These are phyloP conservation scores for cattle (Bos taurus) DNA, from an alignment of 2,113 vertebrate genomes.

Conservation along the genomic window DNA sequence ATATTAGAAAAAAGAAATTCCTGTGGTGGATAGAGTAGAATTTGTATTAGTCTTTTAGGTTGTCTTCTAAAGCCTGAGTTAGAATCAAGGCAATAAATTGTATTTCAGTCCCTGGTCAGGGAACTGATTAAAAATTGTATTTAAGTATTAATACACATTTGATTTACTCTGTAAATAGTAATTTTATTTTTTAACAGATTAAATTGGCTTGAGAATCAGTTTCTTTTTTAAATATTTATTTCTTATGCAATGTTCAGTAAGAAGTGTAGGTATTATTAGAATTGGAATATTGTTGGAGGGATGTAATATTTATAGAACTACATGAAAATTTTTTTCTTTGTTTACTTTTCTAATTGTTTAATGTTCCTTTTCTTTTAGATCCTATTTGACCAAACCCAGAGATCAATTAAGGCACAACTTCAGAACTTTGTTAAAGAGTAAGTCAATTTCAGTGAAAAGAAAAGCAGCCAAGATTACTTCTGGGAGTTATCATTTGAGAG, in stretches of 20 bases:
- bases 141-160: constrained; percentile 28
- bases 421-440: constrained; percentile 97
- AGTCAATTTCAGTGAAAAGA: constrained; percentile 74
- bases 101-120: no score
- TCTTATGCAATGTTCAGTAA: background rate
- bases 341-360: constrained; percentile 29
- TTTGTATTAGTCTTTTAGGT: background rate
- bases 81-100: background rate
- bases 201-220: constrained; percentile 10
- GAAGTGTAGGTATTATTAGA: background rate
- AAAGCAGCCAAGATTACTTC: background rate
- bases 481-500: constrained; percentile 16
- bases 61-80: constrained; percentile 11
- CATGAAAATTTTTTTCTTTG: constrained; percentile 3
- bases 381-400: constrained; percentile 97
- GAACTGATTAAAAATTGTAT: background rate
- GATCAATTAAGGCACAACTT: constrained; percentile 97
- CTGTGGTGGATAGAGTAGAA: background rate
- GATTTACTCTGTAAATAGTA: background rate
- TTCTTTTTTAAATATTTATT: background rate
- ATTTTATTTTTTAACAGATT: background rate
- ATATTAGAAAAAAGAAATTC: background rate
- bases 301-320: background rate
- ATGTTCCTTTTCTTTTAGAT: constrained; percentile 84
- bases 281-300: background rate